Percentiles rank a stretch among this genome's conserved stretches.
Conservation (phyloP, 2,888 invertebrate species). For the Xanthia icteritia region DNA sequence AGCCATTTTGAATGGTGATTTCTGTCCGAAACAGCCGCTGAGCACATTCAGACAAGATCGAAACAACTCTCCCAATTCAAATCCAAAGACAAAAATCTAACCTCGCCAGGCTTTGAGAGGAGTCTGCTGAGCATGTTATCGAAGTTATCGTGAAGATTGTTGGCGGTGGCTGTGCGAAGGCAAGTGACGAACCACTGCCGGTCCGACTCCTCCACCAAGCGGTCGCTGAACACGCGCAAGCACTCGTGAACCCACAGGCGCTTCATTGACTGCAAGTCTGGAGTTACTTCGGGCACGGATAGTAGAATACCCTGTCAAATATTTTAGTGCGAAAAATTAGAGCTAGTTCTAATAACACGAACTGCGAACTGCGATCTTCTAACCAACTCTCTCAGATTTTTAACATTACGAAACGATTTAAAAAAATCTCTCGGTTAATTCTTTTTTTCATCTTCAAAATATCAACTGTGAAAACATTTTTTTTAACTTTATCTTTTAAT, state of each 20-base stretch:
- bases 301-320: constrained; percentile 94
- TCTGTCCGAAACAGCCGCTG: background rate
- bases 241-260: constrained; percentile 98
- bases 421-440: background rate
- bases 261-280: constrained; percentile 96
- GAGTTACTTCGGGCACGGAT: constrained; percentile 97
- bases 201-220: constrained; percentile 96
- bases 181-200: constrained; percentile 94
- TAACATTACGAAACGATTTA: background rate
- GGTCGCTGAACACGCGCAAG: constrained; percentile 97
- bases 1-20: background rate
- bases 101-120: constrained; percentile 72
- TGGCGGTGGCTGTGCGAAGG: constrained; percentile 91
- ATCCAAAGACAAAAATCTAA: constrained; percentile 7
- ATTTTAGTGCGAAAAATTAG: background rate
- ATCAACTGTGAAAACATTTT: background rate
- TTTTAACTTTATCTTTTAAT: background rate
- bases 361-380: too few relatives aligned
- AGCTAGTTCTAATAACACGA: background rate
- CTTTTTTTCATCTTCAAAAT: background rate
- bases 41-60: background rate
- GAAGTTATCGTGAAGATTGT: constrained; percentile 92
- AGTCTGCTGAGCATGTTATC: constrained; percentile 93
- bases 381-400: background rate
- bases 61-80: constrained; percentile 8